A percentile compares a stretch with the other conserved stretches of the same genome.
phyloP scores from a whole-genome alignment of 2,888 invertebrate genomes.

The Zygogramma bicolorata region DNA sequence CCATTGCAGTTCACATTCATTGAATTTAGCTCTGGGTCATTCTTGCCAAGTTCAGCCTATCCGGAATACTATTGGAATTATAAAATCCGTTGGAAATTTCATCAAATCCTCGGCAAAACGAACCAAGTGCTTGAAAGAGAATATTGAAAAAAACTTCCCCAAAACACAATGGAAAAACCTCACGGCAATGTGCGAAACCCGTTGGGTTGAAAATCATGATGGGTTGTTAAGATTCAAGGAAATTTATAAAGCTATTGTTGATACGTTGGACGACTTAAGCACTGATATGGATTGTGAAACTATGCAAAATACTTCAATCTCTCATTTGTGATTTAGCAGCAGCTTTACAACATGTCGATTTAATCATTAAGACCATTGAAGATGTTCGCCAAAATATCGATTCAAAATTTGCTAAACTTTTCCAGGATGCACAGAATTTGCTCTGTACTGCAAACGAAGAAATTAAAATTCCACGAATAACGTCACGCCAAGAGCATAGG shows the following conservation, averaged over 20 bases:
- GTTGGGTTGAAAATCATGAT: conserved; percentile 35
- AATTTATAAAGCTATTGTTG: conserved; percentile 32
- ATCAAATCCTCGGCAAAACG: not conserved
- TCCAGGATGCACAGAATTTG: conserved; percentile 17
- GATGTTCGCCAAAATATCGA: conserved; percentile 22
- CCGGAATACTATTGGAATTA: conserved; percentile 35
- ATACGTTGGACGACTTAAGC: conserved; percentile 39
- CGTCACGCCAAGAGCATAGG: no score
- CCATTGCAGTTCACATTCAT: conserved; percentile 39
- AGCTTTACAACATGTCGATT: conserved; percentile 26
- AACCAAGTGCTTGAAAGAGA: conserved; percentile 31
- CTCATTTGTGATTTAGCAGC: conserved; percentile 22
- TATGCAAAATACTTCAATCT: conserved; percentile 33
- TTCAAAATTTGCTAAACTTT: conserved; percentile 24
- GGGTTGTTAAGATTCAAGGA: conserved; percentile 35
- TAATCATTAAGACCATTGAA: conserved; percentile 22
- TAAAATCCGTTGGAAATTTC: conserved; percentile 6
- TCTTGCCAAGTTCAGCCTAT: conserved; percentile 31
- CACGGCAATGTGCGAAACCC: conserved; percentile 22
- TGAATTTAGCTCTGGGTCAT: conserved; percentile 40
- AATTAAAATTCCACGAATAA: conserved; percentile 32
- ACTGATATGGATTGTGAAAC: conserved; percentile 43
- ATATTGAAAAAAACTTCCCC: not conserved
- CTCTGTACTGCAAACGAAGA: conserved; percentile 23
- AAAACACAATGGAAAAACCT: conserved; percentile 32